Conservation (phyloP, 2,113 vertebrate genomes). For the Lasiurus borealis region DNA sequence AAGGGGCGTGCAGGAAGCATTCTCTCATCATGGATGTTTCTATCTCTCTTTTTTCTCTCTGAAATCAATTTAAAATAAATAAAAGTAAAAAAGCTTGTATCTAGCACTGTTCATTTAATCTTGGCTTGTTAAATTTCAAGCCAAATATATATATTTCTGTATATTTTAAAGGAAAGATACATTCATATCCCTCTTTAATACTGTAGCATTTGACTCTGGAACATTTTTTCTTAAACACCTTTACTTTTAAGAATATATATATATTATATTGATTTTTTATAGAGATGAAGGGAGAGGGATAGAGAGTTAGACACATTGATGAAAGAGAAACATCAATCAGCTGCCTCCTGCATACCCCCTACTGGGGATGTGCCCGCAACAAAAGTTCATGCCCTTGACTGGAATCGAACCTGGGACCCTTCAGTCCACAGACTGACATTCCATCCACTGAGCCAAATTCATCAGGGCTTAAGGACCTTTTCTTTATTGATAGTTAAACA, state of each 20-base stretch:
- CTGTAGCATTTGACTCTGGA: background rate
- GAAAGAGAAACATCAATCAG: too few relatives aligned
- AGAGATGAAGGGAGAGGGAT: too few relatives aligned
- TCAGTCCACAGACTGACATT: too few relatives aligned
- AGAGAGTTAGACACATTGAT: too few relatives aligned
- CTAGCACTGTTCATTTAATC: background rate
- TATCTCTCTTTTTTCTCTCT: background rate
- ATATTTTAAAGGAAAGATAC: background rate
- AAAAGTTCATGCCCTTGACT: too few relatives aligned
- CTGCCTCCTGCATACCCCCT: too few relatives aligned
- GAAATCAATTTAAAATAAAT: background rate
- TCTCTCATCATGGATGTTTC: background rate
- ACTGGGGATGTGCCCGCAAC: too few relatives aligned
- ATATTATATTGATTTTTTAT: too few relatives aligned
- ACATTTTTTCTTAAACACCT: background rate
- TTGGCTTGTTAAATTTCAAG: slow-evolving; percentile 46
- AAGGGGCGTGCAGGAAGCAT: too few relatives aligned
- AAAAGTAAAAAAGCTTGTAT: background rate
- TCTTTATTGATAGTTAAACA: slow-evolving; percentile 31
- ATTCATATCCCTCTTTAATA: background rate
- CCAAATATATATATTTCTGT: background rate
- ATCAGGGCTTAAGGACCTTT: background rate
- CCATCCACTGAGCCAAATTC: too few relatives aligned
- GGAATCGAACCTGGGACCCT: too few relatives aligned
- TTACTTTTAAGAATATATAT: too few relatives aligned